A percentile compares a stretch with the other conserved stretches of the same genome.
Conservation (phyloP, 2,888 invertebrate species). For the Drosophila testacea region DNA sequence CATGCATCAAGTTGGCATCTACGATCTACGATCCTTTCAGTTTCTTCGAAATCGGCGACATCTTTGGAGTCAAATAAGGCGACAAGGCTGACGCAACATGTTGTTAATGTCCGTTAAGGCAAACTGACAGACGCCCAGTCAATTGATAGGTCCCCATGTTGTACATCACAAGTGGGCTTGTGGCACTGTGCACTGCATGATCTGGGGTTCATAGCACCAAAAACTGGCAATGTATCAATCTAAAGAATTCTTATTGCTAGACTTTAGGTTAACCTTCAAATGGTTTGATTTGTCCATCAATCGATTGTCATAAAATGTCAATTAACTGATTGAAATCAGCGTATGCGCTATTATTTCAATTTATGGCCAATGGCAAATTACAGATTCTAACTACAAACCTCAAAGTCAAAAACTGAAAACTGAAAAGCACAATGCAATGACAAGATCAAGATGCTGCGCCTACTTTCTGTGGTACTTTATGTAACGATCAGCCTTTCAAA, state of each 20-base stretch:
- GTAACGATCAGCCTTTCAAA: conserved; percentile 68
- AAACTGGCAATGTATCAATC: conserved; percentile 34
- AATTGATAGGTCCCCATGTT: conserved; percentile 55
- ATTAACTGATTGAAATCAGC: conserved; percentile 75
- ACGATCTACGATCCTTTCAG: conserved; percentile 51
- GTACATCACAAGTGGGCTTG: conserved; percentile 63
- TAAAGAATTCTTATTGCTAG: conserved; percentile 14
- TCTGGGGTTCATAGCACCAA: conserved; percentile 4
- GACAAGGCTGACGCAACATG: conserved; percentile 60
- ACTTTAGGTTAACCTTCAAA: conserved; percentile 25
- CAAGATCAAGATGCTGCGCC: conserved; percentile 61
- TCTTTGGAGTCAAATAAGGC: conserved; percentile 67
- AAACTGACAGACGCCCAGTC: conserved; percentile 71
- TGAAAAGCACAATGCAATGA: conserved; percentile 44
- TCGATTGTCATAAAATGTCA: conserved; percentile 75
- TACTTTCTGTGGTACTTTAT: conserved; percentile 68
- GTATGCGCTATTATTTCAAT: conserved; percentile 68
- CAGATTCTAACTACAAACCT: conserved; percentile 18
- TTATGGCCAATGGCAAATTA: conserved; percentile 67
- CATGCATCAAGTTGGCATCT: conserved; percentile 14
- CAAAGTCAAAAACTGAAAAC: conserved; percentile 14
- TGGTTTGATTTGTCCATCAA: conserved; percentile 32
- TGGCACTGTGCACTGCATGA: not conserved
- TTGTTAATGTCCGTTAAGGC: conserved; percentile 74
- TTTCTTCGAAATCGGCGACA: conserved; percentile 71